Percentiles rank a stretch among this genome's conserved stretches.
Evolutionary conservation across 37 sponge, comb jelly and placozoan species (phyloP).

Genomic region (Ianthella basta): DNA sequence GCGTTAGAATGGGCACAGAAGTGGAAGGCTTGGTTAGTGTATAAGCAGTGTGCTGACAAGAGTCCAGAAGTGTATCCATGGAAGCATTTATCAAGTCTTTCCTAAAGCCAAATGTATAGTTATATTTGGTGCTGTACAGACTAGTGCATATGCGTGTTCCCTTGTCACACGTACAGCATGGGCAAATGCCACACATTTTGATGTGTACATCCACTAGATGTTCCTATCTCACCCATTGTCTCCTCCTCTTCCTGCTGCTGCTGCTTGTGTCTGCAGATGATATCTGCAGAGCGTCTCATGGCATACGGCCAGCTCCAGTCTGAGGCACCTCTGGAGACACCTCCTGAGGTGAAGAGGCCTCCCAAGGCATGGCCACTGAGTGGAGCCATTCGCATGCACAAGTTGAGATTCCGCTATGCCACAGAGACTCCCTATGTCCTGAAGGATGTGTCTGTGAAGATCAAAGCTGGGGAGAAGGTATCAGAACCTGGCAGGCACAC

Average conservation of each 20-base stretch:
- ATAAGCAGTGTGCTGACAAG: no score
- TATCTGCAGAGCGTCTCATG: constrained; percentile 75
- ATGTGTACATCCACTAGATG: no score
- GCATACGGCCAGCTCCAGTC: constrained; percentile 49
- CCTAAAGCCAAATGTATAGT: no score
- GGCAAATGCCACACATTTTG: background rate
- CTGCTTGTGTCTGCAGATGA: constrained; percentile 49
- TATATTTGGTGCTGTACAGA: no score
- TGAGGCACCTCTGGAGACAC: constrained; percentile 61
- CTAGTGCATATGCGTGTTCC: no score
- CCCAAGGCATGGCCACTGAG: constrained; percentile 64
- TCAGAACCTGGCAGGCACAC: no score
- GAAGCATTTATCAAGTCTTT: no score
- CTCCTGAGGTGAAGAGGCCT: constrained; percentile 39
- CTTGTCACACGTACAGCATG: no score
- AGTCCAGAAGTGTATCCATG: no score
- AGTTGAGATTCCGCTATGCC: constrained; percentile 59
- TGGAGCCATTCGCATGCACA: constrained; percentile 42
- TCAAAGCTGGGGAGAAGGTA: constrained; percentile 73
- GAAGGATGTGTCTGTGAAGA: constrained; percentile 46
- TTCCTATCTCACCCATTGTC: no score
- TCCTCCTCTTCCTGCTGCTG: background rate
- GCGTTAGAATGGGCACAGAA: constrained; percentile 79
- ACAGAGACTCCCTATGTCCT: constrained; percentile 59
- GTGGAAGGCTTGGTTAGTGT: constrained; percentile 78